Base-by-base conservation (phyloP, 2,888 invertebrate species). In the Dasypolia templi region DNA sequence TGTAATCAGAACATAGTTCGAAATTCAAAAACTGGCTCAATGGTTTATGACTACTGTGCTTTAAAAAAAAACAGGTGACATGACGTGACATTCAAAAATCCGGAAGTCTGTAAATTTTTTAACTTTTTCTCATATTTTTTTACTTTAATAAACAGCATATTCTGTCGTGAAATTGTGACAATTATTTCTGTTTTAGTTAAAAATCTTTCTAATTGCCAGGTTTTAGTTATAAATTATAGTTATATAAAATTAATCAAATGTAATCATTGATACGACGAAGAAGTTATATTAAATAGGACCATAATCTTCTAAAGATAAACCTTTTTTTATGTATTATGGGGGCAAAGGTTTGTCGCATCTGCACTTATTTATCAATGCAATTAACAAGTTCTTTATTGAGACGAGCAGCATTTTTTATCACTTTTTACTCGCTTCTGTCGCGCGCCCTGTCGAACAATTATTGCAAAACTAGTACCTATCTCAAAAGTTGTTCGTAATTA, bases 401-500 rank as follows among this genome's bases (percentile, higher is more conserved):
- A 90, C 79, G 75, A 85, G 82, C 86, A 80, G 86, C 85, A 83
- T 86, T 81, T 87, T 91, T 92, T 91, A 81, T 55, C 39, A 80
- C 85, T 94, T 94, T 93, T 94, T 93, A 86, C 86, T 73, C 65
- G 75, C 86, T 86, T 86, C 89, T 92, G 92, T 93, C 94, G 93
- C 93, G 92, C 91, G 91, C 91, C 90, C 90, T 90, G 83, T 87
- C 83, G 80, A 88, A 90, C 91, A 94, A 94, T 94, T 94, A 94
- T 93, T 91, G 90, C 89, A 86, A 89, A 92, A 93, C 93, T 93
- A 92, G 93, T 94, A 92, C 77, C 81, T 79, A 86, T 92, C 93
- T 90, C 88, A 90, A 91, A 93, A 92, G 92, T 92, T 88, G 91
- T 87, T 89, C 85, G 88, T 93, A 94, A 94, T 95, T 94, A 94